Conservation (phyloP, 2,797 vertebrate species). For the Sebastes alutus region DNA sequence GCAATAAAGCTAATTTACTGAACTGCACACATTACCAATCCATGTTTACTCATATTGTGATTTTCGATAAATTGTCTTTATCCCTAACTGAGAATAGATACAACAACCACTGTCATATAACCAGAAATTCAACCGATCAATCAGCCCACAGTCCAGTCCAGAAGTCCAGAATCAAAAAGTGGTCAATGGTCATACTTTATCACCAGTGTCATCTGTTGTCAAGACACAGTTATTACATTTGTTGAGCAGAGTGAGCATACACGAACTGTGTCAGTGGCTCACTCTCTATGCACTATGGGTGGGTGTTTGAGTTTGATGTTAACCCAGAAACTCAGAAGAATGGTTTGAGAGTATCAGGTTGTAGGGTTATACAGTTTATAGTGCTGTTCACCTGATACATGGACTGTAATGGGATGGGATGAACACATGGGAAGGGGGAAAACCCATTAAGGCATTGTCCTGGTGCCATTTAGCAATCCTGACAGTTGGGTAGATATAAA, state of each 20-base stretch:
- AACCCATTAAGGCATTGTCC: neutral
- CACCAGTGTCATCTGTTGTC: neutral
- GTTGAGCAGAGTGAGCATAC: neutral
- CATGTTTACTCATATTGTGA: neutral
- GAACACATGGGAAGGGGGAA: neutral
- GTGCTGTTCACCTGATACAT: neutral
- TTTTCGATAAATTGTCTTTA: neutral
- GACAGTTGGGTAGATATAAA: neutral
- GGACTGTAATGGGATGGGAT: neutral
- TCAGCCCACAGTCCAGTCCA: neutral
- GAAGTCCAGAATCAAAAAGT: neutral
- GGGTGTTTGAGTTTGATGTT: neutral
- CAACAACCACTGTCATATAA: neutral
- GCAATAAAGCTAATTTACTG: neutral
- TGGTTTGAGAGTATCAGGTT: constrained; percentile 6
- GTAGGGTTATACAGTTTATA: neutral
- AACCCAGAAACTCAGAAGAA: constrained; percentile 17
- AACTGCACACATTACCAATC: neutral
- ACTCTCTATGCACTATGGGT: neutral
- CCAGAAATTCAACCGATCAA: neutral
- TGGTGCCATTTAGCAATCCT: neutral
- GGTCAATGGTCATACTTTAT: neutral
- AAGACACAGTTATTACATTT: neutral
- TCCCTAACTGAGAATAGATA: neutral
- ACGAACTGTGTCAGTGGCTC: neutral